Base-by-base conservation (phyloP, 2,797 vertebrate species). In the Antennarius maculatus region DNA sequence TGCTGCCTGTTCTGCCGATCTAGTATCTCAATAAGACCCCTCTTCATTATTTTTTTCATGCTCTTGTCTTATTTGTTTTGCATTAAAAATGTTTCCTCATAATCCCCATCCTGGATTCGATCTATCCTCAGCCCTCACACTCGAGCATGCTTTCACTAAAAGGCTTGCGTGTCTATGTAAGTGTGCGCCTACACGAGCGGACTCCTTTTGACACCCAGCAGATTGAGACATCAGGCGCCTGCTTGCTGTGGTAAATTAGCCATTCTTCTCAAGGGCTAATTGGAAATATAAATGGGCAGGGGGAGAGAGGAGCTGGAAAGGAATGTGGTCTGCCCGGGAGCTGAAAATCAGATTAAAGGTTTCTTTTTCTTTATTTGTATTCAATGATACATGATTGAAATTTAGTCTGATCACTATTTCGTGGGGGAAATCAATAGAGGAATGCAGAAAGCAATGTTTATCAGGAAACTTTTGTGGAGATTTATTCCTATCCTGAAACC, bases 161-260 rank as follows among this genome's bases (percentile, higher is more conserved):
- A 63, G 18, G 31, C n/a, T 41, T 76, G 71, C 66, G 69, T 63
- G 73, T 94, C 91, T 81, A 88, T 88, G 85, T 68, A 28, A 87
- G 88, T 68, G 92, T 92, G 94, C 93, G 61, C 71, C 23, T 77
- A 60, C 66, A 77, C 69, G 92, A 92, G 93, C 95, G 91, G 88
- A 77, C 86, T 88, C 86, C 92, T 94, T 96, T 97, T 97, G 96
- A 97, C 96, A 95, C 91, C 88, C 91, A 66, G 93, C 95, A 96
- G 97, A 99, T 98, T 97, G 96, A 99, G 96, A 97, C 94, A 91
- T 97, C 94, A 95, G 94, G 92, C 83, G 92, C 57, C 90, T 85
- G 87, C 92, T 93, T 88, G 93, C 95, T 93, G 94, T 92, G 92
- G 94, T 94, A 95, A 96, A 96, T 96, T 95, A 96, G 93, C 92